phyloP scores from a whole-genome alignment of 2,888 invertebrate species.

The Hirudinaria manillensis region DNA sequence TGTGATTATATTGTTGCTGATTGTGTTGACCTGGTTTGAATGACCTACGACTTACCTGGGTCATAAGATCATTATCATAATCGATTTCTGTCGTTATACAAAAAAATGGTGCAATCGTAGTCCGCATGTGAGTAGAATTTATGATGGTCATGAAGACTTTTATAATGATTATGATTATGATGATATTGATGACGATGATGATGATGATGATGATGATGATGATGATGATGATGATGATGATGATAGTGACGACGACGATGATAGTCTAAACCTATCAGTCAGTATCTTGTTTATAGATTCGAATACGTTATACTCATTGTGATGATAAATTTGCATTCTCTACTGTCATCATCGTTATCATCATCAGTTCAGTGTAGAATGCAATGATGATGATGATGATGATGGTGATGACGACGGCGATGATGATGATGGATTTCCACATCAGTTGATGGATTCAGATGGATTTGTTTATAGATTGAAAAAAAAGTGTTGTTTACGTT shows the following conservation, averaged over 20 bases:
- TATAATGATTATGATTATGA: slow-evolving; percentile 13
- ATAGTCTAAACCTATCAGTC: background rate
- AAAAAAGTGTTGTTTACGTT: too few relatives aligned
- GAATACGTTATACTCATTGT: too few relatives aligned
- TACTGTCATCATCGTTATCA: background rate
- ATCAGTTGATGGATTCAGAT: too few relatives aligned
- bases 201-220: slow-evolving; percentile 19
- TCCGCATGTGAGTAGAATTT: background rate
- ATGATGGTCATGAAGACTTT: background rate
- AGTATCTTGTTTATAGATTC: too few relatives aligned
- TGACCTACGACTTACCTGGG: too few relatives aligned
- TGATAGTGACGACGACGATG: slow-evolving; percentile 22
- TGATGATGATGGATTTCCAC: slow-evolving; percentile 5
- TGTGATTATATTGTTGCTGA: too few relatives aligned
- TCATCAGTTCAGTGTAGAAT: background rate
- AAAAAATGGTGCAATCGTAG: background rate
- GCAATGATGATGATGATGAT: background rate
- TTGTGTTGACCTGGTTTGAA: too few relatives aligned
- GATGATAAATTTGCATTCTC: too few relatives aligned
- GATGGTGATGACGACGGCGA: slow-evolving; percentile 4
- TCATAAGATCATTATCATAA: too few relatives aligned
- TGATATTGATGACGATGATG: slow-evolving; percentile 6
- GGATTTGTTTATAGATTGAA: too few relatives aligned
- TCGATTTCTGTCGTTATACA: too few relatives aligned
- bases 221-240: slow-evolving; percentile 12